Base-by-base conservation (phyloP, 23 tunicate species). In the Trididemnum miniatum region DNA sequence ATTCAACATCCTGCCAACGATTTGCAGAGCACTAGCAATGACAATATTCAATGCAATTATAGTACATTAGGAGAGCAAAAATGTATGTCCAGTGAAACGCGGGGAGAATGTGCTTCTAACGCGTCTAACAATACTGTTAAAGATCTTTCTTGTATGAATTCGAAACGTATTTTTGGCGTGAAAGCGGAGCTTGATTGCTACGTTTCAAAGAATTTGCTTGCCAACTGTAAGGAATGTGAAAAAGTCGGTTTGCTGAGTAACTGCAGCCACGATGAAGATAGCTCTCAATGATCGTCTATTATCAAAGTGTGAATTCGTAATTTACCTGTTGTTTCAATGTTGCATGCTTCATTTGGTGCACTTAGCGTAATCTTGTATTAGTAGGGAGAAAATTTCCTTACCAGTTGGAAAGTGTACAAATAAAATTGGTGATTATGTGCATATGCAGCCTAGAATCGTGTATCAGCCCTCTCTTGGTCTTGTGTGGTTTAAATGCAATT, bases 1-100 rank as follows among this genome's bases (percentile, higher is more conserved):
- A 88, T 83, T 0, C 97, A 84, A 40, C 91, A 92, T 35, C 52
- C 85, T 72, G 76, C 62, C 62, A 80, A 65, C 62, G 69, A 78
- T 30, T 38, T 49, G 29, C 60, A 15, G 20, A 44, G 15, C 54
- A 7, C 15, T 44, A 44, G 15, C 15, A 64, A 76, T 15, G 85
- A 38, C 52, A 64, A 63, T 51, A 71, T 71, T n/a, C 34, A 40
- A 26, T 24, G 64, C 51, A 64, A 76, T 20, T 33, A 76, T 35
- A 71, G 32, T 39, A n/a, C 62, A 22, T 23, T n/a, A 52, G 20
- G 20, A 0, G 25, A 64, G 52, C 0, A 31, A 4, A 20, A 72
- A 25, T 5, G 7, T 20, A 33, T 18, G 1, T 18, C 34, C 25
- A 27, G n/a, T 69, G 4, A 31, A 35, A 26, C 67, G 15, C 34